Evolutionary conservation across 2,888 invertebrate genomes (phyloP).

Genomic region (Saturnia pavonia): DNA sequence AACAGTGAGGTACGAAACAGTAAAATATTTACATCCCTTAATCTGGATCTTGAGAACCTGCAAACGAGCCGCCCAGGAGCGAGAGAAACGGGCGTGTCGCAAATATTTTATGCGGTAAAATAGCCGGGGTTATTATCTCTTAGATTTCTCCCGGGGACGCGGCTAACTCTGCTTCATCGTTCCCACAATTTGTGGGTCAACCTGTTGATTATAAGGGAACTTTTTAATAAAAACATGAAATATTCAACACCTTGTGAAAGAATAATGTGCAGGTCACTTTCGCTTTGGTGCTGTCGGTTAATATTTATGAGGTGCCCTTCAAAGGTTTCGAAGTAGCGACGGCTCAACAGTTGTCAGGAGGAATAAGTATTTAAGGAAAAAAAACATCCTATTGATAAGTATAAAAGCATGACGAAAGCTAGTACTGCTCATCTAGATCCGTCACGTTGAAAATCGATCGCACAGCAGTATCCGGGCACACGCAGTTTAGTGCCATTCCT

Average conservation of each 20-base stretch:
- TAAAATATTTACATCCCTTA: slow-evolving; percentile 2
- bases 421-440: too few species aligned
- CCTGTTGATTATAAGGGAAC: slow-evolving; percentile 22
- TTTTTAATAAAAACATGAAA: slow-evolving; percentile 15
- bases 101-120: slow-evolving; percentile 30
- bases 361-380: too few species aligned
- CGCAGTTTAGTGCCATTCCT: neutral
- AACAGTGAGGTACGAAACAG: neutral
- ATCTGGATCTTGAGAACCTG: neutral
- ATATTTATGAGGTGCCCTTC: neutral
- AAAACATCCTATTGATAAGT: too few species aligned
- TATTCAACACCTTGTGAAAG: slow-evolving; percentile 1
- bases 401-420: too few species aligned
- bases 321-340: neutral
- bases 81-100: neutral
- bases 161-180: neutral
- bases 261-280: neutral
- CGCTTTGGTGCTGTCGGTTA: neutral
- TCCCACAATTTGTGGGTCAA: slow-evolving; percentile 31
- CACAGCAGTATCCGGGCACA: too few species aligned
- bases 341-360: neutral
- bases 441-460: neutral
- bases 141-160: slow-evolving; percentile 33
- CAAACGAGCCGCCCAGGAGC: neutral
- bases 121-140: slow-evolving; percentile 32